These are phyloP conservation scores for Riptortus pedestris DNA, from an alignment of 1,140 invertebrate species.

Conservation along the genomic window DNA sequence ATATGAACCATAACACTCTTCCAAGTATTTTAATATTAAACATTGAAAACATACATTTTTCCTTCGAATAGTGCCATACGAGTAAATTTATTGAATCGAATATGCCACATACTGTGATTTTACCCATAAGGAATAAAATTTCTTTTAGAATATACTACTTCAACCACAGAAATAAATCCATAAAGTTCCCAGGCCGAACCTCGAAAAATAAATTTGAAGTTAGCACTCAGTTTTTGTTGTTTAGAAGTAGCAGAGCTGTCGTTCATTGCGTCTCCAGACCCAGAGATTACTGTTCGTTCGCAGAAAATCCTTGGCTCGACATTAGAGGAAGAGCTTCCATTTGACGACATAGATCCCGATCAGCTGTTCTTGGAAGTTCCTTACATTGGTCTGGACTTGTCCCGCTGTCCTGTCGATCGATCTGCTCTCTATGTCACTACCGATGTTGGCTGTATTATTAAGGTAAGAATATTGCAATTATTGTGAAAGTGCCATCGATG, in stretches of 20 bases:
- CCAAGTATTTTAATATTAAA: too few species aligned
- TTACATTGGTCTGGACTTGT: neutral
- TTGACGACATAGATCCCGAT: neutral
- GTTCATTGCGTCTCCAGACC: neutral
- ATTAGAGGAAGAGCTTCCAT: neutral
- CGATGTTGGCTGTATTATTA: neutral
- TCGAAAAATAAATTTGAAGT: too few species aligned
- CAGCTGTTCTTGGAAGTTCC: neutral
- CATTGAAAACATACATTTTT: too few species aligned
- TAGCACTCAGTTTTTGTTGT: neutral
- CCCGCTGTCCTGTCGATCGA: neutral
- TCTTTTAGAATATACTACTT: too few species aligned
- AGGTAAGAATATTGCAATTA: neutral
- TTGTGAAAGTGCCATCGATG: too few species aligned
- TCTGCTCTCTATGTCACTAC: neutral
- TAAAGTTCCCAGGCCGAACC: too few species aligned
- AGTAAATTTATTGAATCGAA: too few species aligned
- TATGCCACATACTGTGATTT: too few species aligned
- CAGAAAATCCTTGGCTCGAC: neutral
- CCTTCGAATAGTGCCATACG: too few species aligned
- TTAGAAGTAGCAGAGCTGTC: neutral
- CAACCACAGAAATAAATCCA: too few species aligned
- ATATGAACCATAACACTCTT: too few species aligned
- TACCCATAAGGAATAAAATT: too few species aligned
- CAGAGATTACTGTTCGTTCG: neutral